Percentiles rank a stretch among this genome's conserved stretches.
phyloP scores from a whole-genome alignment of 2,113 vertebrate genomes.

The Pristiophorus japonicus region DNA sequence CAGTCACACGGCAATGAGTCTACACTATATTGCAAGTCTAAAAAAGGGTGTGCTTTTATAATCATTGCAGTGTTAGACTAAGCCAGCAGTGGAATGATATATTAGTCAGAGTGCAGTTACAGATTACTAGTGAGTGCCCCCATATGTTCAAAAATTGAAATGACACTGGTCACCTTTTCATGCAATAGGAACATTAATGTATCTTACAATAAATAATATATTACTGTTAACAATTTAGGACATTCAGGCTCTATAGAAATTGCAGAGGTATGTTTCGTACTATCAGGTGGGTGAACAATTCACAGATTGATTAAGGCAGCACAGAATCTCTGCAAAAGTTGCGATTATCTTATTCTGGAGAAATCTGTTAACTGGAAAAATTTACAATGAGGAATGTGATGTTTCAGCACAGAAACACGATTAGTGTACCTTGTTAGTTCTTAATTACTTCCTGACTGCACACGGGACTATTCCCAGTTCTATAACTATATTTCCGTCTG shows the following conservation, averaged over 20 bases:
- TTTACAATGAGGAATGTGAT: background rate
- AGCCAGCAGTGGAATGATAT: background rate
- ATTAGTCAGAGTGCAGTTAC: background rate
- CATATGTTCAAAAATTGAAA: conserved; percentile 11
- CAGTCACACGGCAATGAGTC: background rate
- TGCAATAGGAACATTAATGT: background rate
- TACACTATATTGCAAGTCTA: background rate
- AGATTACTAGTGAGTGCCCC: background rate
- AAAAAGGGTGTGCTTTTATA: background rate
- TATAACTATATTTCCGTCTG: background rate
- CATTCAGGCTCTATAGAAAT: background rate
- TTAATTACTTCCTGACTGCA: background rate
- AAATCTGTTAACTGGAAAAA: background rate
- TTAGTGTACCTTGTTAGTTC: background rate
- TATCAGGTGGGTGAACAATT: background rate
- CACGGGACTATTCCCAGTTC: background rate
- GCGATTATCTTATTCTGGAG: background rate
- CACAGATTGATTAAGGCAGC: background rate
- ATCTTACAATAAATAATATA: background rate
- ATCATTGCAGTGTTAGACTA: background rate
- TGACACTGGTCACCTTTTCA: background rate
- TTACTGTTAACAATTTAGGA: background rate
- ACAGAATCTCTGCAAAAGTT: background rate
- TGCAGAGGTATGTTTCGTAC: background rate
- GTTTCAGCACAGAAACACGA: background rate